Evolutionary conservation across 2,113 vertebrate genomes (phyloP).

Genomic region (Nycticebus coucang): DNA sequence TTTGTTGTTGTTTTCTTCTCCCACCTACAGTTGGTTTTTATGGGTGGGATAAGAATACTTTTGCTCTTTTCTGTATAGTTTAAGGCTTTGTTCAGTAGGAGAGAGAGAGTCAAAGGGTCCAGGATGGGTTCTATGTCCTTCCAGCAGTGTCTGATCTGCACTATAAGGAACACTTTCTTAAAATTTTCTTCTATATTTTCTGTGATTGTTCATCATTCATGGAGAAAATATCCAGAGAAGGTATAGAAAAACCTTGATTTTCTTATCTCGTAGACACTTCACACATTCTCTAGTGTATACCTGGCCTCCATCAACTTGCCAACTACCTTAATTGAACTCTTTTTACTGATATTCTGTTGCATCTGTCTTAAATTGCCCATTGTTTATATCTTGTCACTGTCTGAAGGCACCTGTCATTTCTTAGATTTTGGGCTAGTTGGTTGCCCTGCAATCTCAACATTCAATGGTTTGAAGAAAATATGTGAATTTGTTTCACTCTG

Average conservation of each 20-base stretch:
- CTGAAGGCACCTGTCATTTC: neutral
- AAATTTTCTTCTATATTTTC: neutral
- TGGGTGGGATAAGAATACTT: neutral
- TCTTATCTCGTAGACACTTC: neutral
- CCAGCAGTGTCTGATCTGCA: neutral
- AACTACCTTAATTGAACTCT: neutral
- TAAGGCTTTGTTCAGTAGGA: neutral
- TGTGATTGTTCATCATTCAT: neutral
- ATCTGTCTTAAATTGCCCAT: neutral
- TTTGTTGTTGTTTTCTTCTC: neutral
- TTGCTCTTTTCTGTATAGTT: neutral
- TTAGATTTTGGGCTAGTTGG: conserved; percentile 1
- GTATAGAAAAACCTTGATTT: neutral
- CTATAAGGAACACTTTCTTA: neutral
- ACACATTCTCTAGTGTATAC: neutral
- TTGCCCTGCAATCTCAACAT: conserved; percentile 49
- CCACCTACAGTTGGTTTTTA: neutral
- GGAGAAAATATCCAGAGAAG: neutral
- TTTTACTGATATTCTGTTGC: neutral
- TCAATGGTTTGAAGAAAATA: conserved; percentile 56
- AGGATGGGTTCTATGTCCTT: neutral
- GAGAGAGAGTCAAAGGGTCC: no score
- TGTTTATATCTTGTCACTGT: neutral
- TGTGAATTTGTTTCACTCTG: conserved; percentile 38
- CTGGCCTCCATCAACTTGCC: neutral